Conservation (phyloP, 2,113 vertebrate species). For the Piliocolobus tephrosceles region DNA sequence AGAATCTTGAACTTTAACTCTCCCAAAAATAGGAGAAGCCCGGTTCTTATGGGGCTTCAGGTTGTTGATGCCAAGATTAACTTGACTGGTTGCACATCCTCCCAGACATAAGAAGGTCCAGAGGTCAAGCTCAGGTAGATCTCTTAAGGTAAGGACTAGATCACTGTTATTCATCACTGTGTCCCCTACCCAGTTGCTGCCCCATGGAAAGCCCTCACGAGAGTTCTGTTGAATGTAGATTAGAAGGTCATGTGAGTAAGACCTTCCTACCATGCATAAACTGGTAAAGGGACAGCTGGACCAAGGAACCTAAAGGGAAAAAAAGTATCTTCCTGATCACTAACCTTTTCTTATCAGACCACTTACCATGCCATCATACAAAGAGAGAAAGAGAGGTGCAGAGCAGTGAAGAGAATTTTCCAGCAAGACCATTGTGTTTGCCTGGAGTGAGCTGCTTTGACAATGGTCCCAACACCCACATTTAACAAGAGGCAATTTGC, state of each 20-base stretch:
- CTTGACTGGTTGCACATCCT: neutral
- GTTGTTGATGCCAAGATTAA: neutral
- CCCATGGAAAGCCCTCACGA: neutral
- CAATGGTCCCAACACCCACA: conserved; percentile 59
- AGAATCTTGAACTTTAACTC: neutral
- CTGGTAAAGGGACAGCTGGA: neutral
- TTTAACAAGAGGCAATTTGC: conserved; percentile 67
- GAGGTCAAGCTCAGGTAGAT: conserved; percentile 10
- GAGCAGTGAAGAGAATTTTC: conserved; percentile 32
- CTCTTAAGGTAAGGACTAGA: neutral
- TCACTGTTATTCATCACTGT: neutral
- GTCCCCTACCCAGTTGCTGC: neutral
- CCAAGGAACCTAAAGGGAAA: neutral
- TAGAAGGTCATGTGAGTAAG: neutral
- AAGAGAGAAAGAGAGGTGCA: conserved; percentile 54
- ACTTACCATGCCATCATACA: conserved; percentile 1
- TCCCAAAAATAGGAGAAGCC: neutral
- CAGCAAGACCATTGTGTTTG: conserved; percentile 40
- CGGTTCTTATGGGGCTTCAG: neutral
- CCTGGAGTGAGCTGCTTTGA: conserved; percentile 52
- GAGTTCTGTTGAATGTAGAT: neutral
- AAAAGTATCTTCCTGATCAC: neutral
- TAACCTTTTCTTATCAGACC: neutral
- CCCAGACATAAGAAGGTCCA: neutral
- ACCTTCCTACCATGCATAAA: conserved; percentile 6